Conservation (phyloP, 2,113 vertebrate genomes). For the Cyanoliseus patagonus region DNA sequence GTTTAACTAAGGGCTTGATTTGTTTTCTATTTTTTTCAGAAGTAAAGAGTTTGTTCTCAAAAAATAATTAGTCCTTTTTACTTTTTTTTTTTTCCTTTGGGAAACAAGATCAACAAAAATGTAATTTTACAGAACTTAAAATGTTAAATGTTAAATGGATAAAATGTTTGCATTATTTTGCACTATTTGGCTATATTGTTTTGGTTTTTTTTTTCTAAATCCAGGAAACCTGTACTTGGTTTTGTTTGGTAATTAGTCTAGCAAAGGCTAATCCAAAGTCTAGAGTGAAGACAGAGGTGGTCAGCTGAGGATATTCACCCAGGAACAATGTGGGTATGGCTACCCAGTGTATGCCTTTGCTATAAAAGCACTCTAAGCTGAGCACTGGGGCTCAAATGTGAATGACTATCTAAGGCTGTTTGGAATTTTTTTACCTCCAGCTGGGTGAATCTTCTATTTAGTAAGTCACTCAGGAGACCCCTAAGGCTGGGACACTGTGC, state of each 20-base stretch:
- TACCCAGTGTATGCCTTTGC: background rate
- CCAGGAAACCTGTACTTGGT: background rate
- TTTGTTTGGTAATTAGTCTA: background rate
- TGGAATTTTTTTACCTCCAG: background rate
- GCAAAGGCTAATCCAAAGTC: background rate
- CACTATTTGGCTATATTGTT: background rate
- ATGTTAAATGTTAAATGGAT: background rate
- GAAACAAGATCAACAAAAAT: background rate
- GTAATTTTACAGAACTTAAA: background rate
- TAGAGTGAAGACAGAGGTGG: background rate
- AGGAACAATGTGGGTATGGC: background rate
- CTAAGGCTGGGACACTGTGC: background rate
- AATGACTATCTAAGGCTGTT: background rate
- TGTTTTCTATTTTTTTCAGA: background rate
- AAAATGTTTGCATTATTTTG: background rate
- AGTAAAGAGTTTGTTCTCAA: background rate
- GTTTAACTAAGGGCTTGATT: slow-evolving; percentile 27
- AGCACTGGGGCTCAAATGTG: background rate
- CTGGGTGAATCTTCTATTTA: background rate
- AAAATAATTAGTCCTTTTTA: background rate
- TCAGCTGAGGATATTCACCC: background rate
- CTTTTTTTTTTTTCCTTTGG: background rate
- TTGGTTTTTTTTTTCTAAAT: background rate
- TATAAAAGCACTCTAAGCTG: background rate
- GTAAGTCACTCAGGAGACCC: background rate